A percentile compares a stretch with the other conserved stretches of the same genome.
Evolutionary conservation across 2,113 vertebrate species (phyloP).

Genomic region (Nematolebias whitei): DNA sequence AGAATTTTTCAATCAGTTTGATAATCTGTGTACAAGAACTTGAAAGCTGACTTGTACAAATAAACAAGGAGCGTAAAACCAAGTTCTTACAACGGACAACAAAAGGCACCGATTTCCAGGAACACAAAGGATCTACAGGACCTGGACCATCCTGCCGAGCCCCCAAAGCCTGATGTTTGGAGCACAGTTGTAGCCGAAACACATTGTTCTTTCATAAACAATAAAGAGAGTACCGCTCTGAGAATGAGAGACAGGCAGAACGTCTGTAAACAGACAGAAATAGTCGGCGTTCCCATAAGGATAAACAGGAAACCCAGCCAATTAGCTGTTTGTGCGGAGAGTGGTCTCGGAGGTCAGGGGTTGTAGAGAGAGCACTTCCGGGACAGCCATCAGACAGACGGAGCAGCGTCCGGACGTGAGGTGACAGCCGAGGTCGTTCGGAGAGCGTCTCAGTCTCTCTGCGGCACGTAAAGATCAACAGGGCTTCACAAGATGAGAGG

Average conservation of each 20-base stretch:
- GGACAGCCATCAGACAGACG: slow-evolving; percentile 67
- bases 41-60: slow-evolving; percentile 55
- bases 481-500: slow-evolving; percentile 42
- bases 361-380: slow-evolving; percentile 80
- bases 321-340: slow-evolving; percentile 83
- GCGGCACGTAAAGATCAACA: slow-evolving; percentile 40
- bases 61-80: slow-evolving; percentile 52
- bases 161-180: slow-evolving; percentile 56
- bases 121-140: slow-evolving; percentile 36
- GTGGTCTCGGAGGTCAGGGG: slow-evolving; percentile 74
- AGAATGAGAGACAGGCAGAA: slow-evolving; percentile 64
- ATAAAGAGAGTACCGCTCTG: slow-evolving; percentile 60
- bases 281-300: slow-evolving; percentile 79
- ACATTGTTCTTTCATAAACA: slow-evolving; percentile 78
- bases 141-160: slow-evolving; percentile 49
- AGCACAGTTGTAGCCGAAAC: slow-evolving; percentile 43
- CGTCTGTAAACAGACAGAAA: slow-evolving; percentile 82
- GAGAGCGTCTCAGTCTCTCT: slow-evolving; percentile 38
- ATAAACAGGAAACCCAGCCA: slow-evolving; percentile 86
- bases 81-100: slow-evolving; percentile 56
- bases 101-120: slow-evolving; percentile 60
- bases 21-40: slow-evolving; percentile 27
- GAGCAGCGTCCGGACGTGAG: slow-evolving; percentile 60
- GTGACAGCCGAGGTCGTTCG: slow-evolving; percentile 58
- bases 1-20: slow-evolving; percentile 35